phyloP scores from a whole-genome alignment of 2,797 vertebrate species.

The Anolis apletophallus region DNA sequence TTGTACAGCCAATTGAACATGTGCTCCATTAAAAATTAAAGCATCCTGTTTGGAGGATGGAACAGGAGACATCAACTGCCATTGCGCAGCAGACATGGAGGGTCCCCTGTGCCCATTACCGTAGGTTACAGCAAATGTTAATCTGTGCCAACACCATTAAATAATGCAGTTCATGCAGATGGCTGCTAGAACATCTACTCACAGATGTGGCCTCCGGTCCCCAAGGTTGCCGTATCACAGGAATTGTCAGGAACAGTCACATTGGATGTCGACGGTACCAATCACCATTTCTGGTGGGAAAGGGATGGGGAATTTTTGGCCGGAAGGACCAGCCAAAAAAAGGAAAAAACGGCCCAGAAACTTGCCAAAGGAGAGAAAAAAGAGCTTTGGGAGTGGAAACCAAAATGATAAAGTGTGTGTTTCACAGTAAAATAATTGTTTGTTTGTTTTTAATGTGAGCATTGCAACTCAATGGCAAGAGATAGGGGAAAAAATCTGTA shows the following conservation, averaged over 20 bases:
- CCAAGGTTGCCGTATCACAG: slow-evolving; percentile 82
- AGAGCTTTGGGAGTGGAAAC: background rate
- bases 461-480: background rate
- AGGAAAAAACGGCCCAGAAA: background rate
- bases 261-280: slow-evolving; percentile 73
- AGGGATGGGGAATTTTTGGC: background rate
- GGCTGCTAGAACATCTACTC: slow-evolving; percentile 82
- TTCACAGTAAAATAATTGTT: background rate
- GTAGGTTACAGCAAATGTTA: slow-evolving; percentile 90
- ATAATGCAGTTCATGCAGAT: slow-evolving; percentile 91
- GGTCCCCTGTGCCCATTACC: slow-evolving; percentile 88
- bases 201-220: slow-evolving; percentile 83
- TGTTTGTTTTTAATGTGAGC: background rate
- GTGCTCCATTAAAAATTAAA: slow-evolving; percentile 92
- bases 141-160: slow-evolving; percentile 87
- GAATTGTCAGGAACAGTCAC: slow-evolving; percentile 79
- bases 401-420: background rate
- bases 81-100: slow-evolving; percentile 83
- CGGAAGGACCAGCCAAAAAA: slow-evolving; percentile 51
- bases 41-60: slow-evolving; percentile 85
- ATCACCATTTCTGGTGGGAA: slow-evolving; percentile 59
- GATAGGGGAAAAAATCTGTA: background rate
- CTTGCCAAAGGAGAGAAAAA: background rate
- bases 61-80: slow-evolving; percentile 87
- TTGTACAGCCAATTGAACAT: slow-evolving; percentile 90